Base-by-base conservation (phyloP, 2,113 vertebrate genomes). In the Mellivora capensis region DNA sequence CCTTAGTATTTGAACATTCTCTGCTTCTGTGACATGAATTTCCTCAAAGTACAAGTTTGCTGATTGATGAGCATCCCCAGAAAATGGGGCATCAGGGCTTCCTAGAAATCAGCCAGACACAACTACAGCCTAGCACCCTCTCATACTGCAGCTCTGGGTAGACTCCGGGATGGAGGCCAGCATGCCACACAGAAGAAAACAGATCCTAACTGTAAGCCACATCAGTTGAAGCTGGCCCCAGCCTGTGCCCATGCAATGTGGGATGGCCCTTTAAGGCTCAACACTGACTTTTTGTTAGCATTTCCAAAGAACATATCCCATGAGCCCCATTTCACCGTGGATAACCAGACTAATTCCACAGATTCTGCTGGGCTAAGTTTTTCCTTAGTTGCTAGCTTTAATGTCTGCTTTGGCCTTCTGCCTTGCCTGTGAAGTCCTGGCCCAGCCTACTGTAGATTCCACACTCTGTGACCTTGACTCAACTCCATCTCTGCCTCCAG, bases 291-390 rank as follows among this genome's bases (percentile, higher is more conserved):
- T 92, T 64, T 27, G n/a, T 72, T 85, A 72, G 57, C 82, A 90
- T 97, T 93, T 96, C 93, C 79, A 64, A 52, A 93, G 52, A 90
- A 71, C 64, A 54, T 79, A 95, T 95, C 97, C 90, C 90, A 96
- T 61, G 95, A 94, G 94, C 54, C 87, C 95, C 18, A 0, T 94
- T 95, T 96, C 62, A 86, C 87, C 95, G 37, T 27, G 80, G 90
- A 93, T 95, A 94, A 96, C 93, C 86, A 86, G 86, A 74, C 64
- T 88, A 86, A 96, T 71, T 96, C 93, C 81, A 77, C 39, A 61
- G 39, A 85, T 79, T 74, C 86, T 39, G 34, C 86, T 85, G 91
- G 37, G 82, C 94, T 94, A 97, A 87, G 27, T 77, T 76, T 85
- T 87, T 67, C 57, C 84, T 92, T 90, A 6, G 20, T 96, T 74